Base-by-base conservation (phyloP, 2,888 invertebrate species). In the Pachydiplax longipennis region DNA sequence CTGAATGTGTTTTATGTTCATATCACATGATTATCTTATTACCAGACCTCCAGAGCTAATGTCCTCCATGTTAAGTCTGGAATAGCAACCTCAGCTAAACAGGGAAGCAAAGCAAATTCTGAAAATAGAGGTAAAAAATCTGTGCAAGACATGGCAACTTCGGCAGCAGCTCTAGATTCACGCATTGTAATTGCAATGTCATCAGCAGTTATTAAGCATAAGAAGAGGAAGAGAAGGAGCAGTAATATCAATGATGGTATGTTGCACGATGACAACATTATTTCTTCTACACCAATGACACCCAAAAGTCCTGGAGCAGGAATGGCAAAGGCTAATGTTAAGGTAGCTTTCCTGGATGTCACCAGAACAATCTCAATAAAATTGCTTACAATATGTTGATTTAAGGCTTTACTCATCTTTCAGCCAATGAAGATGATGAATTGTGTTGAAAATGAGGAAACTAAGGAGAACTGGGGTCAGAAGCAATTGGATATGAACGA, bases 401-500 rank as follows among this genome's bases (percentile, higher is more conserved):
- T 0, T 44, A 13, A 48, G 35, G 8, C 10, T 90, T 53, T 58
- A n/a, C 53, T 15, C 18, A 61, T 73, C 31, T 81, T 82, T 31
- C 31, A 90, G 91, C 90, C 91, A 90, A 91, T 91, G 48, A 91
- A 91, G 2, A 90, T 91, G 31, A 90, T 92, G 61, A 81, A 58
- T 40, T 81, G 90, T 81, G 90, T 81, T 5, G 91, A 83, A 37
- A 91, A 91, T 58, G 92, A 92, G 37, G 92, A 92, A 81, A 91
- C 91, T 4, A 92, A 92, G 91, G 92, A 92, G 90, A 92, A 92
- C 87, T 92, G 92, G 92, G 91, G 92, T 91, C 73, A 91, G 25
- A 35, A 91, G 44, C 40, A 91, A 90, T 87, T 91, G 12, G 91
- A 91, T n/a, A 91, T 90, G 53, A 90, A 91, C 40, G 91, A 61